Evolutionary conservation across 2,113 vertebrate species (phyloP), one percentile per base, ranked within the genome.

Genomic region (Lepus europaeus): DNA sequence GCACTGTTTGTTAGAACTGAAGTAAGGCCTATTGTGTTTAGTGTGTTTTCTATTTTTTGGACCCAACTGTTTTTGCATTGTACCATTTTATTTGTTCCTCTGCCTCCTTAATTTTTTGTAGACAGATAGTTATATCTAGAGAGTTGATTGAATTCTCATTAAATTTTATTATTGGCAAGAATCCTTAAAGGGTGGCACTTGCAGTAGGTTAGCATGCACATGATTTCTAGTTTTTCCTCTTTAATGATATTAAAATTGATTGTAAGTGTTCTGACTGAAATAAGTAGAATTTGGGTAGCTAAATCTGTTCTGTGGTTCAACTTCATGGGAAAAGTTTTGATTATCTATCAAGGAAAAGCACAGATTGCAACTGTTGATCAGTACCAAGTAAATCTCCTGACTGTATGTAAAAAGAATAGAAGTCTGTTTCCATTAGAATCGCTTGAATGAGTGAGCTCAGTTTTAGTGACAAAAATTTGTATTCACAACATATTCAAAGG

Each of bases 31-130:
- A 0, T 39, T 85, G 79, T 36, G 36, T 63, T 88, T 66, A 68
- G 51, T 72, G 9, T n/a, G 22, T 91, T 89, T 82, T 69, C 73
- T 82, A 45, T 33, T 31, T 94, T 59, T 93, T 72, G 51, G 73
- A 79, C 61, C 82, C 59, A 25, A 45, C 63, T 51, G 5, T 86
- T 86, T 91, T 77, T 45, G 89, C 59, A 81, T 12, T 5, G 39
- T 85, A 63, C 63, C 9, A 53, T 84, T 95, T 76, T 80, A 64
- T 64, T 88, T 88, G 63, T 90, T 88, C 31, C 39, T 92, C 64
- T 74, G 12, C 31, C 64, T 78, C 70, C 64, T 45, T 89, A 4
- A 78, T 86, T 92, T 92, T 20, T 63, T 82, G 59, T 27, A 70
- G 86, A 29, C 29, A 45, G 11, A 7, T 83, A 5, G 0, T 68